These are phyloP conservation scores for Rhinolophus sinicus DNA, from an alignment of 2,113 vertebrate species.

Conservation along the genomic window DNA sequence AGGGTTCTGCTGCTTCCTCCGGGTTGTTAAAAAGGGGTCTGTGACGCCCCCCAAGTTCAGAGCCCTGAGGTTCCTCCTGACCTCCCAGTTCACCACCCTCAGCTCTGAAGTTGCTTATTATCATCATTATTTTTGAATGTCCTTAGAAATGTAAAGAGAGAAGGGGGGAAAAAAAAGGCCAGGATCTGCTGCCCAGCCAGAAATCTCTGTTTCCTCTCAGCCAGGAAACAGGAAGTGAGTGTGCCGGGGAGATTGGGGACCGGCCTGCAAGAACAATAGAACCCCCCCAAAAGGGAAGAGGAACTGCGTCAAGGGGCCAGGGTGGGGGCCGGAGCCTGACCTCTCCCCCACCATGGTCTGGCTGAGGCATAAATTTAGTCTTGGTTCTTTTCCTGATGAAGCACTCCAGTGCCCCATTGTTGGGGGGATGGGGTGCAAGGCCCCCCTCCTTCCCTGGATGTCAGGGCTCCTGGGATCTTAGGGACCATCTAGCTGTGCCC, in stretches of 20 bases:
- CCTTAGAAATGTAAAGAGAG: slow-evolving; percentile 63
- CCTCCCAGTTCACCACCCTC: rapidly evolving
- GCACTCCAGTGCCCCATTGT: neutral
- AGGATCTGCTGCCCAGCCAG: slow-evolving; percentile 75
- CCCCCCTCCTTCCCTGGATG: neutral
- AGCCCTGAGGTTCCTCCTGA: neutral
- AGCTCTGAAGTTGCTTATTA: neutral
- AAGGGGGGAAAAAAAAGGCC: neutral
- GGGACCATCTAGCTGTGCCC: neutral
- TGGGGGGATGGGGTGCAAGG: neutral
- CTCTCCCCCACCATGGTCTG: slow-evolving; percentile 81
- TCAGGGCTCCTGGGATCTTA: neutral
- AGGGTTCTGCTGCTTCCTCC: rapidly evolving
- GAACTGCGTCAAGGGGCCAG: slow-evolving; percentile 93
- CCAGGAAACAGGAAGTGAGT: slow-evolving; percentile 96
- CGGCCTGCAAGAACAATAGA: slow-evolving; percentile 93
- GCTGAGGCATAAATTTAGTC: slow-evolving; percentile 75
- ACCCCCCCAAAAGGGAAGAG: slow-evolving; percentile 90
- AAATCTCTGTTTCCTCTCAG: slow-evolving; percentile 91
- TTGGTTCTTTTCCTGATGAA: slow-evolving; percentile 71
- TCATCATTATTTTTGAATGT: slow-evolving; percentile 66
- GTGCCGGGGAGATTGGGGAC: slow-evolving; percentile 88
- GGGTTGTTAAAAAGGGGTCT: neutral
- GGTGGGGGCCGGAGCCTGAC: slow-evolving; percentile 86
- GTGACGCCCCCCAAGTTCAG: neutral